Evolutionary conservation across 1,140 invertebrate genomes (phyloP).

Genomic region (Drusus annulatus): DNA sequence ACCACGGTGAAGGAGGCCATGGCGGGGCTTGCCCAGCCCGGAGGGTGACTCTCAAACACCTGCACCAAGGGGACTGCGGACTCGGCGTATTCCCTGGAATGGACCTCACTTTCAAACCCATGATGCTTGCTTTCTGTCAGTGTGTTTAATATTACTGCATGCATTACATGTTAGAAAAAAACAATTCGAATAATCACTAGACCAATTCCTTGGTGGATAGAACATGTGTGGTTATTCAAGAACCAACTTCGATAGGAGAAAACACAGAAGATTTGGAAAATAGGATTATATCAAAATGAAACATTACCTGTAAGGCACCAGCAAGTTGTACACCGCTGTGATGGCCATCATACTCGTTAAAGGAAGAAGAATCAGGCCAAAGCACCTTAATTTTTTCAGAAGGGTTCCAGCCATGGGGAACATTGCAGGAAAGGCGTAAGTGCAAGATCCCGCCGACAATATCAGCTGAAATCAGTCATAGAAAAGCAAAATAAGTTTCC

Average conservation of each 20-base stretch:
- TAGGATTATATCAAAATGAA: too few species aligned
- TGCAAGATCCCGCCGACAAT: constrained; percentile 63
- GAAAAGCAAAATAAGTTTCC: too few species aligned
- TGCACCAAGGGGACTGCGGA: constrained; percentile 75
- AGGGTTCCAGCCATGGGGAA: constrained; percentile 57
- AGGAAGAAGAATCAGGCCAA: constrained; percentile 61
- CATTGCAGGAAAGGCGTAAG: constrained; percentile 62
- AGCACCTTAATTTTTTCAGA: constrained; percentile 55
- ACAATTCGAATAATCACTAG: too few species aligned
- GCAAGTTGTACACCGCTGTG: constrained; percentile 63
- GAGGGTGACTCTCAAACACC: constrained; percentile 74
- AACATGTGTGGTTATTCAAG: too few species aligned
- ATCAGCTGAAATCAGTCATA: constrained; percentile 61
- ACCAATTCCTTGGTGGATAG: too few species aligned
- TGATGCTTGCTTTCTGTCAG: too few species aligned
- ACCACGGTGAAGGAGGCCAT: constrained; percentile 75
- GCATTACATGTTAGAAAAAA: too few species aligned
- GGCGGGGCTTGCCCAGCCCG: constrained; percentile 75
- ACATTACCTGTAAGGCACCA: constrained; percentile 64
- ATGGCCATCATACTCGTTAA: constrained; percentile 62
- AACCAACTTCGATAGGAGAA: too few species aligned
- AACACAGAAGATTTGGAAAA: too few species aligned
- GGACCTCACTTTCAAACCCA: background rate
- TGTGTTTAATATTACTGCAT: too few species aligned
- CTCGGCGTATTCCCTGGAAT: constrained; percentile 60